These are phyloP conservation scores for Alloplasta piceator DNA, from an alignment of 2,888 invertebrate genomes.

Conservation along the genomic window DNA sequence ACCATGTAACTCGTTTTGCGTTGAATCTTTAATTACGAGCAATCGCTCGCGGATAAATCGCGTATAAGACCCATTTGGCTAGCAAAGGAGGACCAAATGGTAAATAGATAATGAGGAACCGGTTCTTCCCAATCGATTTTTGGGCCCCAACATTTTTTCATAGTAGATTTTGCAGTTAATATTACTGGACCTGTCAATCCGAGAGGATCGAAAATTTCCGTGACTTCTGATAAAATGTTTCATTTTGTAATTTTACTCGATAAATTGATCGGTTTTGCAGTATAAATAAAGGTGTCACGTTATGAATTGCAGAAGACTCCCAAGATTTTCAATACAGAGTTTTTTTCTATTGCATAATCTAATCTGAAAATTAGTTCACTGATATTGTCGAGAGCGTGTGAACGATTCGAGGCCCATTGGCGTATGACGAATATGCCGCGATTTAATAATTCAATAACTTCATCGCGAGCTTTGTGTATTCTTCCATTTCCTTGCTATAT, in stretches of 20 bases:
- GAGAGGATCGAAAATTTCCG: conserved; percentile 6
- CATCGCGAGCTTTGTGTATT: conserved; percentile 35
- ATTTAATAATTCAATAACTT: conserved; percentile 42
- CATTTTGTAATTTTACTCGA: not conserved
- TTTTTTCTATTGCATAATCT: not conserved
- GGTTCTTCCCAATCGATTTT: conserved; percentile 49
- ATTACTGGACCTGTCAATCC: not conserved
- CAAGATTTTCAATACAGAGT: conserved; percentile 12
- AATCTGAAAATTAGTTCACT: conserved; percentile 38
- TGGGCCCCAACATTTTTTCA: conserved; percentile 40
- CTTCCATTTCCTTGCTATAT: conserved; percentile 35
- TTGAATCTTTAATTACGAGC: not conserved
- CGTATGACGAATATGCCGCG: conserved; percentile 54
- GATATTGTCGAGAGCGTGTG: conserved; percentile 19
- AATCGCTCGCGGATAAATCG: no score
- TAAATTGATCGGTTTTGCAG: not conserved
- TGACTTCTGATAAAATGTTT: conserved; percentile 6
- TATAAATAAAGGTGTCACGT: conserved; percentile 6
- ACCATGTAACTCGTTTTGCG: conserved; percentile 23
- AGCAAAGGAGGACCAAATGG: conserved; percentile 17
- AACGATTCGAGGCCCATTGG: conserved; percentile 63
- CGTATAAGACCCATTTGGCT: not conserved
- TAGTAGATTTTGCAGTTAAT: conserved; percentile 8
- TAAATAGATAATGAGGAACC: conserved; percentile 1
- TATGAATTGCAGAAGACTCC: conserved; percentile 1